phyloP scores from a whole-genome alignment of 2,888 invertebrate species.

The Campaea margaritaria region DNA sequence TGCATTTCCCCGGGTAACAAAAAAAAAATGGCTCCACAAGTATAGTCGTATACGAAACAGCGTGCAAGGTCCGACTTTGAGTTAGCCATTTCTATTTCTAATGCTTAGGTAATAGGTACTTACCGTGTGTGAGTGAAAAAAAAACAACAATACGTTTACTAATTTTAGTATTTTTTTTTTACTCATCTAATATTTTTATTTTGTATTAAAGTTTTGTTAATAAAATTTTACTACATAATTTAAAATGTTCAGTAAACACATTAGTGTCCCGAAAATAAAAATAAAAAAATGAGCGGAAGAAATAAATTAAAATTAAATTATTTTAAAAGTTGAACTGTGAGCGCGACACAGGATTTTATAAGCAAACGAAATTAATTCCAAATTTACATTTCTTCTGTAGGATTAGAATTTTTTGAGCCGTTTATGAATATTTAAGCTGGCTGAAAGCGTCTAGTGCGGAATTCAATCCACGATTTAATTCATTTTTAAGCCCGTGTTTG shows the following conservation, averaged over 20 bases:
- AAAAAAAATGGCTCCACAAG: too few species aligned
- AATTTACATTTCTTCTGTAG: slow-evolving; percentile 32
- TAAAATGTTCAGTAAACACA: slow-evolving; percentile 1
- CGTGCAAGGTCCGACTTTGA: too few species aligned
- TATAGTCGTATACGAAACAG: too few species aligned
- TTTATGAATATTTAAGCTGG: slow-evolving; percentile 32
- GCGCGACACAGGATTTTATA: slow-evolving; percentile 28
- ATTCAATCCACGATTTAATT: slow-evolving; percentile 7
- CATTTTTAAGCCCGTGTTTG: neutral
- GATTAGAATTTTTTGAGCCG: slow-evolving; percentile 32
- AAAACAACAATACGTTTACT: too few species aligned
- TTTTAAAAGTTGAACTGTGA: slow-evolving; percentile 31
- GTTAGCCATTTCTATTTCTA: too few species aligned
- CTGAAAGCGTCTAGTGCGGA: slow-evolving; percentile 15
- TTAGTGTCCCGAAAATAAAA: neutral
- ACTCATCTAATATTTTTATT: too few species aligned
- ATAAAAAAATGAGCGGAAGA: neutral
- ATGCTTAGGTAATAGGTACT: too few species aligned
- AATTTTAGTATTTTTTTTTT: too few species aligned
- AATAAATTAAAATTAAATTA: slow-evolving; percentile 33
- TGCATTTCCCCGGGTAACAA: too few species aligned
- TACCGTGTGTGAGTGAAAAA: too few species aligned
- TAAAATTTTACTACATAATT: too few species aligned
- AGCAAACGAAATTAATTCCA: slow-evolving; percentile 41
- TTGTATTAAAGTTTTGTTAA: too few species aligned